Evolutionary conservation across 2,113 vertebrate genomes (phyloP), one percentile per base, ranked within the genome.

Genomic region (Misgurnus anguillicaudatus): DNA sequence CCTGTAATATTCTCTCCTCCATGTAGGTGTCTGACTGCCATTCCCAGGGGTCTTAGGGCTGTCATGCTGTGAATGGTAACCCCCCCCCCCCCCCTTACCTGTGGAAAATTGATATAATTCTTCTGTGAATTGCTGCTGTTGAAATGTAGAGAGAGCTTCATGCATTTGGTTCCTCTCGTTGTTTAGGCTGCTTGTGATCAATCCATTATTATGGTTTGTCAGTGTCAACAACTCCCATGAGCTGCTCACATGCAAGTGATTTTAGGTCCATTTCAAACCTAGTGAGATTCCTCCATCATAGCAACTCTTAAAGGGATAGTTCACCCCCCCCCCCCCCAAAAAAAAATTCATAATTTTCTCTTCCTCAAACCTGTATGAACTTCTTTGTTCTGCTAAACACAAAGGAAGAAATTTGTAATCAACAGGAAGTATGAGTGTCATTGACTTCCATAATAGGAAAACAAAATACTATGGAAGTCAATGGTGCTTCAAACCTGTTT

Each of bases 91-190:
- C 39, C 8, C 5, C 70, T 78, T 77, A 69, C 84, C 80, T 55
- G 55, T 10, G 74, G 58, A 77, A 84, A 83, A 89, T 80, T 78
- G 69, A 88, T 84, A 82, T 61, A 79, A 51, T 45, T 42, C 53
- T 55, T 19, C 47, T 9, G 61, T 60, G 53, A 72, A 66, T 65
- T 24, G n/a, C 24, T 69, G 7, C 42, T 41, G 31, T 21, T 55
- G 39, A 71, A 84, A 70, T n/a, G 67, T 71, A 11, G 68, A 71
- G 31, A 17, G 24, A 70, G 48, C 24, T 38, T 1, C 5, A 2
- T 55, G 68, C 48, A 55, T 70, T 11, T 68, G 45, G 41, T 61
- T 61, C 55, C 7, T 3, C 3, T 41, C n/a, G 9, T 55, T 55
- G 48, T 70, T 70, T 19, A 14, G 55, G 9, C 3, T 9, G n/a